Conservation (phyloP, 1,140 invertebrate species). For the Nebria ingens region DNA sequence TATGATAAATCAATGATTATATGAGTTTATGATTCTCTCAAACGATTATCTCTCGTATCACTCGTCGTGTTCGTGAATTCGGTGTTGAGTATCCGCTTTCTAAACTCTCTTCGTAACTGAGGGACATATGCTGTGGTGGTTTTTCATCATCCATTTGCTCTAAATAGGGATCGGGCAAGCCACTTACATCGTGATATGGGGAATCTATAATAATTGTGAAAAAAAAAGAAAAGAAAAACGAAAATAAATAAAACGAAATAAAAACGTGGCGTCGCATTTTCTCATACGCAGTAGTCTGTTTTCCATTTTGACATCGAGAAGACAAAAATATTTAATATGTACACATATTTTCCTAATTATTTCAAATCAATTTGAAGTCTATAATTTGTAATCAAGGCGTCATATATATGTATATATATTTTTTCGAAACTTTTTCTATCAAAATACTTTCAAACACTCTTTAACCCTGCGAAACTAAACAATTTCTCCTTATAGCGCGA, state of each 20-base stretch:
- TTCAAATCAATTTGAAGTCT: no score
- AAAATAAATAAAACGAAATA: conserved; percentile 13
- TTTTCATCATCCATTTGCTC: conserved; percentile 65
- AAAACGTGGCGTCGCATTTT: no score
- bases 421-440: no score
- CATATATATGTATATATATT: no score
- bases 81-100: conserved; percentile 89
- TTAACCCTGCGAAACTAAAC: no score
- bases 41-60: conserved; percentile 91
- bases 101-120: conserved; percentile 83
- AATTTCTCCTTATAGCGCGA: no score
- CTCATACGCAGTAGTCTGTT: no score
- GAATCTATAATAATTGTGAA: conserved; percentile 54
- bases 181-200: conserved; percentile 85
- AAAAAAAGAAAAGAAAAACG: conserved; percentile 12
- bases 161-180: conserved; percentile 76
- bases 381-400: no score
- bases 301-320: no score
- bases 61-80: conserved; percentile 76
- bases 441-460: no score
- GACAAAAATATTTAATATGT: no score
- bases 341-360: no score
- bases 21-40: conserved; percentile 39
- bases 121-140: conserved; percentile 69
- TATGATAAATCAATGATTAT: not conserved